Conservation (phyloP, 2,888 invertebrate species). For the Caenorhabditis panamensis region DNA sequence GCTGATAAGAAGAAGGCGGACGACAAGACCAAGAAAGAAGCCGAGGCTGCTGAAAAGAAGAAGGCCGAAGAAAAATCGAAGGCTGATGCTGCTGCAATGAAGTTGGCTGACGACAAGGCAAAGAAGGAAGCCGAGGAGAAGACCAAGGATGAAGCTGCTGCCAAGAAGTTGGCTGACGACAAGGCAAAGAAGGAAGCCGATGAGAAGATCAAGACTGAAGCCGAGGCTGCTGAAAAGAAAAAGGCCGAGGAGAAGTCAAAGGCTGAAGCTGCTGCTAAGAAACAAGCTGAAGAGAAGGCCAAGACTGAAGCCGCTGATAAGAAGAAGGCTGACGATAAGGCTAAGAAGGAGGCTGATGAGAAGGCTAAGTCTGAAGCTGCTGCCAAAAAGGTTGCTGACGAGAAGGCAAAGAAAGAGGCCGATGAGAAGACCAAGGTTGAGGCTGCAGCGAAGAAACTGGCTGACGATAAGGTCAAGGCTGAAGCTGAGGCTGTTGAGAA, state of each 20-base stretch:
- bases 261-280: conserved; percentile 14
- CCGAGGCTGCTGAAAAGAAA: conserved; percentile 16
- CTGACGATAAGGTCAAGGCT: conserved; percentile 33
- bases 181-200: conserved; percentile 38
- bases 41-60: not conserved
- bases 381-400: conserved; percentile 36
- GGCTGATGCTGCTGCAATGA: conserved; percentile 1
- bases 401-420: conserved; percentile 31
- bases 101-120: not conserved
- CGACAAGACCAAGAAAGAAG: conserved; percentile 22
- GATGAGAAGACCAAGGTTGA: conserved; percentile 30
- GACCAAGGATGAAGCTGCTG: conserved; percentile 22
- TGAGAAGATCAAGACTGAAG: conserved; percentile 13
- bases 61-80: conserved; percentile 1
- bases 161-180: conserved; percentile 14
- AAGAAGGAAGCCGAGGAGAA: conserved; percentile 34
- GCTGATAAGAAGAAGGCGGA: conserved; percentile 17
- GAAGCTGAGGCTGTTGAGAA: conserved; percentile 8
- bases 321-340: conserved; percentile 3
- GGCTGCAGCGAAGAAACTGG: conserved; percentile 38
- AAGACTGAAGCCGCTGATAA: not conserved
- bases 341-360: conserved; percentile 10
- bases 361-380: conserved; percentile 43
- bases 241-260: not conserved
- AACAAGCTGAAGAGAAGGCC: not conserved